Evolutionary conservation across 2,888 invertebrate genomes (phyloP), one percentile per base, ranked within the genome.

Genomic region (Subacronicta megacephala): DNA sequence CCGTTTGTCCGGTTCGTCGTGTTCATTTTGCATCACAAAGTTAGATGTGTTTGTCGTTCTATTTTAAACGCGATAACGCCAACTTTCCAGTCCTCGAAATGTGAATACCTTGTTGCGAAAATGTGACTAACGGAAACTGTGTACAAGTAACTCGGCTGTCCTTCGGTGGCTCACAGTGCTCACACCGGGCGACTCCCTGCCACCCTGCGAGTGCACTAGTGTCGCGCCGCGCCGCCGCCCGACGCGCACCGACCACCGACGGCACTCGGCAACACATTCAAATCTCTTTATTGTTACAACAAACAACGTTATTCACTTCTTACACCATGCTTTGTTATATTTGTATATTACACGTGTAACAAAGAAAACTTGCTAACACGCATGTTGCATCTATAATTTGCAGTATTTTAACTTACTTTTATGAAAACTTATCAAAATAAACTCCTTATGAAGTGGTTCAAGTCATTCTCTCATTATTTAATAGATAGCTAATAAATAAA

Each of bases 31-130:
- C 88, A 91, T 93, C 93, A 90, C 90, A 91, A 93, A 94, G 93
- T 92, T 93, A 90, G 89, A 92, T 91, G 90, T 88, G 90, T 89
- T 88, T 90, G 92, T 88, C 90, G 92, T 91, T 90, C 92, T 90
- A 93, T 94, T 93, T 93, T 90, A 93, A 91, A 93, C 86, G 88
- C 93, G 93, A 93, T 93, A 94, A 93, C 89, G 92, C 90, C 86
- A 93, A 93, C 93, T 93, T 93, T 89, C 88, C 90, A 91, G 90
- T 89, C 85, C 92, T 93, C 92, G 89, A 93, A 94, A 94, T 94
- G 93, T 92, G 93, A 94, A 93, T 94, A 92, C 90, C 93, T 92
- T 94, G 93, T 94, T 90, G 93, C 86, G 91, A 93, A 93, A 94
- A 93, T 94, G 93, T 93, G 93, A 93, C 93, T 93, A 93, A 86